phyloP scores from a whole-genome alignment of 2,888 invertebrate species.

The Tenthredo scrophulariae region DNA sequence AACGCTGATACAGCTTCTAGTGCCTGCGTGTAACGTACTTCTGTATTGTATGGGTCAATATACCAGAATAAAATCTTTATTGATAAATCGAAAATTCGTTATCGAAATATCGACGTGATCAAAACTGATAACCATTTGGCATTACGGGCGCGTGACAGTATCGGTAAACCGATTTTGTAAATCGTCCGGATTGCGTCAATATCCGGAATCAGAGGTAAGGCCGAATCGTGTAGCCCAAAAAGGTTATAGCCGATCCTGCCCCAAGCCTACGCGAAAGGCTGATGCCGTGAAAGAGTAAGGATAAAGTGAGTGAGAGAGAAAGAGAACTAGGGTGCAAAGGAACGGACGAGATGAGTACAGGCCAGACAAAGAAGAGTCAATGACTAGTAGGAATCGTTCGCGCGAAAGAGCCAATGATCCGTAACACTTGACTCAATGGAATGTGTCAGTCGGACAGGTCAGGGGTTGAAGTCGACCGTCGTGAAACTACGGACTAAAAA shows the following conservation, averaged over 20 bases:
- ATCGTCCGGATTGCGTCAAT: slow-evolving; percentile 15
- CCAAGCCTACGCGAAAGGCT: slow-evolving; percentile 17
- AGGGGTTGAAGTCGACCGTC: not conserved
- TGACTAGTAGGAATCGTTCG: slow-evolving; percentile 38
- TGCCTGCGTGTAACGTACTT: not conserved
- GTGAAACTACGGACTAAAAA: not conserved
- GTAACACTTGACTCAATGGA: slow-evolving; percentile 43
- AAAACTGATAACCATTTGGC: not conserved
- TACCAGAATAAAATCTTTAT: not conserved
- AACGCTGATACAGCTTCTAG: not conserved
- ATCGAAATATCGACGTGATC: not conserved
- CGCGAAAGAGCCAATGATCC: slow-evolving; percentile 34
- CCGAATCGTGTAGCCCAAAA: slow-evolving; percentile 39
- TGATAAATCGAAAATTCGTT: not conserved
- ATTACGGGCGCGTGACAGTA: not conserved
- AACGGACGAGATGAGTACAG: not conserved
- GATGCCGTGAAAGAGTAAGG: not conserved
- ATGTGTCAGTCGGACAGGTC: slow-evolving; percentile 41
- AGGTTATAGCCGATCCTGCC: slow-evolving; percentile 27
- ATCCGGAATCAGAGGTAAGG: slow-evolving; percentile 38
- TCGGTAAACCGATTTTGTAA: slow-evolving; percentile 25
- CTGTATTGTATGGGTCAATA: not conserved
- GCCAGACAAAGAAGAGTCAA: slow-evolving; percentile 44
- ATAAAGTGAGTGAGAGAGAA: slow-evolving; percentile 36
- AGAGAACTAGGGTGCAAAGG: not conserved